phyloP scores from a whole-genome alignment of 1,140 invertebrate genomes.

The Thaumatotibia leucotreta region DNA sequence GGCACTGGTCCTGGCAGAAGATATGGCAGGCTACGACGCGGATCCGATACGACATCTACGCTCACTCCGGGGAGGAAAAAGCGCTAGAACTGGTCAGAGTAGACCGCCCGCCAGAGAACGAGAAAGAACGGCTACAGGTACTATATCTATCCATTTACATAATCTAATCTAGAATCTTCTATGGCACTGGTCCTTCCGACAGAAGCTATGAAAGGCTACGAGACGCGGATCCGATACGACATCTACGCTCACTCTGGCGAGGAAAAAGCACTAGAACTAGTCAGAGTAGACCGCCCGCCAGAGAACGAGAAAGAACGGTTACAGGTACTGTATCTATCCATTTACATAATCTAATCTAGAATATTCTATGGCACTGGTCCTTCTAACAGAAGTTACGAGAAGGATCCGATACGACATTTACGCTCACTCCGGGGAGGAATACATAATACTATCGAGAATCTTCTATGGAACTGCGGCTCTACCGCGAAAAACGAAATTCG shows the following conservation, averaged over 20 bases:
- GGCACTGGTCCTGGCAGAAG: constrained; percentile 97
- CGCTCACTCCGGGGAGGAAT: too few species aligned
- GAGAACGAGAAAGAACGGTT: constrained; percentile 84
- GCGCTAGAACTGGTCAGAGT: constrained; percentile 76
- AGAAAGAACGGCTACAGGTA: constrained; percentile 85
- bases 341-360: too few species aligned
- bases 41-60: constrained; percentile 94
- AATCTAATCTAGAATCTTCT: constrained; percentile 91
- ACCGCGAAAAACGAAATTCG: too few species aligned
- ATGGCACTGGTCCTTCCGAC: constrained; percentile 96
- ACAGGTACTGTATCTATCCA: too few species aligned
- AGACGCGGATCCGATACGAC: constrained; percentile 94
- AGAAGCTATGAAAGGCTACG: constrained; percentile 94
- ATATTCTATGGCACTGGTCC: too few species aligned
- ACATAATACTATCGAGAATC: too few species aligned
- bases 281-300: background rate
- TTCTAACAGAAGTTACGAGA: too few species aligned
- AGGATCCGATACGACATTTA: too few species aligned
- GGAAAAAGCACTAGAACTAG: constrained; percentile 81
- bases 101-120: background rate
- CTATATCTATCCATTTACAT: too few species aligned
- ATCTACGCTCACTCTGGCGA: constrained; percentile 97
- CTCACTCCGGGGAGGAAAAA: constrained; percentile 94
- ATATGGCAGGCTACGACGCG: constrained; percentile 93
- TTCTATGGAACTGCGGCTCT: too few species aligned